Conservation (phyloP, 1,140 invertebrate species). For the Hypothenemus hampei region DNA sequence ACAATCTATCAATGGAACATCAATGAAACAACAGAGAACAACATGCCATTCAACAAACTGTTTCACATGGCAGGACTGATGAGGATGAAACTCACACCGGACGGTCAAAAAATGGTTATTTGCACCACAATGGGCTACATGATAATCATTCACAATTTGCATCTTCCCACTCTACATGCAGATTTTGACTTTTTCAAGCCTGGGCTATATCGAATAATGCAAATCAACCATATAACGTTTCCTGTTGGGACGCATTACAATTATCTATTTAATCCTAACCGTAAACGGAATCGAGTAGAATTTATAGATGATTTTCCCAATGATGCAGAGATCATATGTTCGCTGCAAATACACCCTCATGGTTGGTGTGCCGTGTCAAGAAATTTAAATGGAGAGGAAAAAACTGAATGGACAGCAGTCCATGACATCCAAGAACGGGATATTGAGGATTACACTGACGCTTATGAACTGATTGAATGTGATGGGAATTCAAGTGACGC, state of each 20-base stretch:
- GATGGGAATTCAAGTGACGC: slow-evolving; percentile 16
- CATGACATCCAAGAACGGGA: slow-evolving; percentile 82
- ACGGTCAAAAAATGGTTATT: slow-evolving; percentile 82
- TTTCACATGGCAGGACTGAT: slow-evolving; percentile 79
- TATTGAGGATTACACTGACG: slow-evolving; percentile 46
- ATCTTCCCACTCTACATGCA: slow-evolving; percentile 69
- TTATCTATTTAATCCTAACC: slow-evolving; percentile 68
- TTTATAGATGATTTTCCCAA: slow-evolving; percentile 89
- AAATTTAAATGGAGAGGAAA: slow-evolving; percentile 80
- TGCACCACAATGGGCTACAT: slow-evolving; percentile 85
- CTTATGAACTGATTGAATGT: slow-evolving; percentile 34
- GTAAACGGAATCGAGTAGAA: slow-evolving; percentile 79
- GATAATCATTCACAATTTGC: slow-evolving; percentile 84
- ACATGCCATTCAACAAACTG: slow-evolving; percentile 72
- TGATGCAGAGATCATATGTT: slow-evolving; percentile 85
- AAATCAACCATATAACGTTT: slow-evolving; percentile 73
- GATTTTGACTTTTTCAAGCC: slow-evolving; percentile 87
- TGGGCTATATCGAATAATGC: slow-evolving; percentile 85
- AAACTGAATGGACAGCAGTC: slow-evolving; percentile 89
- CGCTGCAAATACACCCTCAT: slow-evolving; percentile 85
- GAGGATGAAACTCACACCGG: slow-evolving; percentile 80
- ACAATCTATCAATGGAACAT: slow-evolving; percentile 94
- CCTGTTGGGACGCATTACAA: slow-evolving; percentile 73
- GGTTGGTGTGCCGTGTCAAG: slow-evolving; percentile 84
- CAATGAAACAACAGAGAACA: slow-evolving; percentile 77